A percentile compares a stretch with the other conserved stretches of the same genome.
These are phyloP conservation scores for Poecilia latipinna DNA, from an alignment of 2,113 vertebrate genomes.

Conservation along the genomic window DNA sequence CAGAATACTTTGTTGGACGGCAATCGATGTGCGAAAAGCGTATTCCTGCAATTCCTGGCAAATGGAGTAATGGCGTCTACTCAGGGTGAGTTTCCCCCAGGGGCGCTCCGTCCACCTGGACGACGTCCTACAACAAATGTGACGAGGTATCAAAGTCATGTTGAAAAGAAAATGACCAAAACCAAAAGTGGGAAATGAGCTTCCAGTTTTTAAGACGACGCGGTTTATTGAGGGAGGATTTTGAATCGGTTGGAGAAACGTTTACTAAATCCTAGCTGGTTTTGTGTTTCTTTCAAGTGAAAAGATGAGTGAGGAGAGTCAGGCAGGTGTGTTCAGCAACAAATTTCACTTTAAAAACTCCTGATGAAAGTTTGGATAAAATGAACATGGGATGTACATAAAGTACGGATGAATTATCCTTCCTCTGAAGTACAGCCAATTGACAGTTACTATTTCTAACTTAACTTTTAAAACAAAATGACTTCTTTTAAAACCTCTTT, in stretches of 20 bases:
- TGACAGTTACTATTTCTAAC: no score
- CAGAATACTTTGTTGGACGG: constrained; percentile 68
- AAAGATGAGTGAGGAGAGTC: no score
- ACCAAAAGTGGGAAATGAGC: neutral
- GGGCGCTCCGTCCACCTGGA: constrained; percentile 32
- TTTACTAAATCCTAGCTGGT: neutral
- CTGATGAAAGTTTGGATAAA: no score
- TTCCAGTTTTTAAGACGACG: constrained; percentile 17
- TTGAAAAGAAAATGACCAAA: constrained; percentile 16
- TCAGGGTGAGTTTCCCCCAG: constrained; percentile 39
- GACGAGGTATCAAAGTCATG: constrained; percentile 17
- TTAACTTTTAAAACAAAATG: no score
- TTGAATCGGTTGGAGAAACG: constrained; percentile 1
- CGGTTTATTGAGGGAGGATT: neutral
- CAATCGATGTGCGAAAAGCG: constrained; percentile 48
- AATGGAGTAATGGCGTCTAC: constrained; percentile 37
- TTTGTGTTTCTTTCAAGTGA: neutral
- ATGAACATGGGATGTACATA: no score
- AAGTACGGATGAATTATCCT: no score
- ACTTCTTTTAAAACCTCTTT: no score
- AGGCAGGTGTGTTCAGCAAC: no score
- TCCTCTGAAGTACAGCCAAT: no score
- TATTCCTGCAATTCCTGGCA: constrained; percentile 53
- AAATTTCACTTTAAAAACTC: no score
- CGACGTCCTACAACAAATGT: constrained; percentile 28